Conservation (phyloP, 1,140 invertebrate species). For the Mya arenaria region DNA sequence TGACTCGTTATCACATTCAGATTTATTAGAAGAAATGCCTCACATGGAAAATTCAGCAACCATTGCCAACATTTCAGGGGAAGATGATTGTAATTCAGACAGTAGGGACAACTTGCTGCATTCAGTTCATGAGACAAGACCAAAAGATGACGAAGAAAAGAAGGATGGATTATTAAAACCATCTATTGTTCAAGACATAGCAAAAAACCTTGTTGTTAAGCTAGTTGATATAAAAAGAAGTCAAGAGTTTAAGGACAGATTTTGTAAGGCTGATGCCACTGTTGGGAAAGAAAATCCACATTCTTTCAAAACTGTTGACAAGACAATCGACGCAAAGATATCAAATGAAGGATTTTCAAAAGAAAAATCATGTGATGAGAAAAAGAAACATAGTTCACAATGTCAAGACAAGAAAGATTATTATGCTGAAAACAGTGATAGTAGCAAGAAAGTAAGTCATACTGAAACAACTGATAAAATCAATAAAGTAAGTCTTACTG, state of each 20-base stretch:
- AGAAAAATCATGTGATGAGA: neutral
- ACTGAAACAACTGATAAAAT: neutral
- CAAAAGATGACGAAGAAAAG: too few relatives aligned
- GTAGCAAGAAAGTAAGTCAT: neutral
- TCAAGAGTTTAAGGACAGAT: neutral
- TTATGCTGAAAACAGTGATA: neutral
- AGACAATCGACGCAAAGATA: neutral
- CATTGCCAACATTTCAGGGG: too few relatives aligned
- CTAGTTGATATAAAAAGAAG: neutral
- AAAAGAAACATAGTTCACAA: neutral
- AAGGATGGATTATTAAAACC: too few relatives aligned
- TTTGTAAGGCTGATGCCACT: neutral
- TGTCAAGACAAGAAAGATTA: neutral
- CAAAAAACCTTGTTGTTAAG: neutral
- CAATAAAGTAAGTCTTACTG: neutral
- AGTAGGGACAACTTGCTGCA: too few relatives aligned
- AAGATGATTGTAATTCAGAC: too few relatives aligned
- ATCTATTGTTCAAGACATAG: too few relatives aligned
- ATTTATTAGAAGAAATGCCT: too few relatives aligned
- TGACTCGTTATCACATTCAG: too few relatives aligned
- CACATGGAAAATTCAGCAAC: too few relatives aligned
- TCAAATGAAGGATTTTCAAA: neutral
- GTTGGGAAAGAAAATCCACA: neutral
- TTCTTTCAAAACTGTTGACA: neutral
- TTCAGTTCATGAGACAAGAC: too few relatives aligned